phyloP scores from a whole-genome alignment of 1,140 invertebrate species.

The Frieseomelitta varia region DNA sequence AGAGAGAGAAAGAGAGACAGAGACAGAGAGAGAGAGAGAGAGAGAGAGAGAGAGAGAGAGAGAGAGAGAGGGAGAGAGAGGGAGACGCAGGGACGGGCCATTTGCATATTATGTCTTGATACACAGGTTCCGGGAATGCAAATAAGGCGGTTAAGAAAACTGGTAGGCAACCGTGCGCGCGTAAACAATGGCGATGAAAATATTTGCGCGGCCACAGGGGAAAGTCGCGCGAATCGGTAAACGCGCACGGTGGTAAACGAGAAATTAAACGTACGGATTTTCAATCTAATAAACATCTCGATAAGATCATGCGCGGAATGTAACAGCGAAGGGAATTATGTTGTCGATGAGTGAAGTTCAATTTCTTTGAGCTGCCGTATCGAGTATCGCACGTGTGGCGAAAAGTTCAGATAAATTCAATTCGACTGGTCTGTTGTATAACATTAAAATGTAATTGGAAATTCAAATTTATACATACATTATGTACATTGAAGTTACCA shows the following conservation, averaged over 20 bases:
- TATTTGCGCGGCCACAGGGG: slow-evolving; percentile 33
- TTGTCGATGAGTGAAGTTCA: neutral
- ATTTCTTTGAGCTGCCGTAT: neutral
- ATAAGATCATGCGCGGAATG: too few relatives aligned
- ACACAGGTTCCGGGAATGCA: slow-evolving; percentile 51
- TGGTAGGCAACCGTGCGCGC: slow-evolving; percentile 45
- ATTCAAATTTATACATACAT: too few relatives aligned
- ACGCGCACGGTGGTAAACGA: neutral
- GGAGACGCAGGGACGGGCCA: neutral
- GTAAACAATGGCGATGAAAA: slow-evolving; percentile 44
- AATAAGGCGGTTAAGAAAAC: slow-evolving; percentile 53
- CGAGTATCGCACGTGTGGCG: too few relatives aligned
- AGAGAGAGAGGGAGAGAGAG: neutral
- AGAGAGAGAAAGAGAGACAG: neutral
- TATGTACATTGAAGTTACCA: too few relatives aligned
- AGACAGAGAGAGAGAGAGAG: neutral
- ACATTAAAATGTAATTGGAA: too few relatives aligned
- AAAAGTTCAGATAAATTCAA: too few relatives aligned
- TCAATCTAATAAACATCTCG: neutral
- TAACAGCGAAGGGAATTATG: neutral
- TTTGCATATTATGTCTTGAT: slow-evolving; percentile 55
- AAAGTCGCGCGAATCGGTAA: slow-evolving; percentile 14
- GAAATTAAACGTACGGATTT: neutral
- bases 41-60: neutral
- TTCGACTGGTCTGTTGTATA: too few relatives aligned